phyloP scores from a whole-genome alignment of 2,888 invertebrate species.

The Hydraecia micacea region DNA sequence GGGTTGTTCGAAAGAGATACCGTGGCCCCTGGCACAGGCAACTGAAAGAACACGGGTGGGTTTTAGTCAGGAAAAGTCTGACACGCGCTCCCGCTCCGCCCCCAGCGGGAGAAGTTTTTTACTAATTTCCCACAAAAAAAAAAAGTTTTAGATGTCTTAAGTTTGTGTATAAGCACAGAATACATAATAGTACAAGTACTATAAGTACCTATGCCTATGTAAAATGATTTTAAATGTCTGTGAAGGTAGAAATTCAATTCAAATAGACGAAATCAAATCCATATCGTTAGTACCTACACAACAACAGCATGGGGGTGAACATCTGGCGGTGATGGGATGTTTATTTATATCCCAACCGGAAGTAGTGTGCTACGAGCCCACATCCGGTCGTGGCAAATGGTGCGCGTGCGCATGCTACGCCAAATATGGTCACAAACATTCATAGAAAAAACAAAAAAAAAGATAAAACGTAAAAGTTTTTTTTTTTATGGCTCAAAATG shows the following conservation, averaged over 20 bases:
- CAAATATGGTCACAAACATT: conserved; percentile 52
- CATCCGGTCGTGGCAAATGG: conserved; percentile 81
- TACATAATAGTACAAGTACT: too few species aligned
- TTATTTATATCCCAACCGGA: conserved; percentile 85
- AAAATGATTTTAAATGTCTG: neutral
- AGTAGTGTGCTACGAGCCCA: conserved; percentile 82
- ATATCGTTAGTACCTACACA: conserved; percentile 22
- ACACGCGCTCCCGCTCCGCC: too few species aligned
- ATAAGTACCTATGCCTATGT: too few species aligned
- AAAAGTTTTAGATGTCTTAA: neutral
- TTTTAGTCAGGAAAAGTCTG: too few species aligned
- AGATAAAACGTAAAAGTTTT: neutral
- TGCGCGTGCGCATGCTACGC: conserved; percentile 69
- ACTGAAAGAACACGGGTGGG: too few species aligned
- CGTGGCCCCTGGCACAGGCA: too few species aligned
- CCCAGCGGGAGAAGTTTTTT: too few species aligned
- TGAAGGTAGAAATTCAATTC: neutral
- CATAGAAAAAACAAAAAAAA: conserved; percentile 20
- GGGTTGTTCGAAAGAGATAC: too few species aligned
- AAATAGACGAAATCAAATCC: conserved; percentile 42
- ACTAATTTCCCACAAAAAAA: too few species aligned
- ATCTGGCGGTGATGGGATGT: conserved; percentile 83
- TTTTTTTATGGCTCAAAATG: neutral
- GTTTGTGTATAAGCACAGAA: neutral
- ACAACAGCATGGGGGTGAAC: conserved; percentile 76